Base-by-base conservation (phyloP, 2,113 vertebrate species). In the Spermophilus dauricus region DNA sequence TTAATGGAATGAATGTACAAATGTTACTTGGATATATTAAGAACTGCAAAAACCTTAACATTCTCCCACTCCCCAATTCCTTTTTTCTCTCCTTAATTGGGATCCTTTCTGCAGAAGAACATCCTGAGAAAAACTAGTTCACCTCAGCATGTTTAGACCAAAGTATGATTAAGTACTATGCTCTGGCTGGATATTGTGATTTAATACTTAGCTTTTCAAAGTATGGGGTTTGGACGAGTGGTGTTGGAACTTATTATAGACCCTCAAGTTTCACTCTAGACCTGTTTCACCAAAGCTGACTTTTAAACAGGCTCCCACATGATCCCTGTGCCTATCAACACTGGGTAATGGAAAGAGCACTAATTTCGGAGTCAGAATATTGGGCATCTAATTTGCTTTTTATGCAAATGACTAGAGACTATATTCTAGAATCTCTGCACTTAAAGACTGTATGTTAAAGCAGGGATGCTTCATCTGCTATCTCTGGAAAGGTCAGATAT, bases 131-230 rank as follows among this genome's bases (percentile, higher is more conserved):
- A 97, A 94, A 88, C 10, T 72, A 91, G 69, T 91, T 89, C 89
- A 75, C 32, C 72, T 76, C 83, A 95, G 37, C 86, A 84, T 2
- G 51, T 89, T 84, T 58, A 81, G 51, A 45, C 56, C 58, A 82
- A 88, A 82, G 20, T 84, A 69, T 97, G 96, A 94, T 95, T 58
- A 94, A 90, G 39, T 78, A 90, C 81, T 75, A 7, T n/a, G 48
- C 42, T 84, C n/a, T 10, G 37, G 30, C 42, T 73, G 73, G 51
- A 58, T 73, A 28, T 22, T 89, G 18, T 91, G 87, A 97, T 95
- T 94, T 84, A 96, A 82, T 76, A 86, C 69, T 76, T 86, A 61
- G 48, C n/a, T 78, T 94, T 58, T 67, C 86, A 24, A 53, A 70
- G 30, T 28, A 20, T 39, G 26, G 18, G 16, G 78, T 30, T 28